phyloP scores from a whole-genome alignment of 2,113 vertebrate species.

The Notarius lentiginosus region DNA sequence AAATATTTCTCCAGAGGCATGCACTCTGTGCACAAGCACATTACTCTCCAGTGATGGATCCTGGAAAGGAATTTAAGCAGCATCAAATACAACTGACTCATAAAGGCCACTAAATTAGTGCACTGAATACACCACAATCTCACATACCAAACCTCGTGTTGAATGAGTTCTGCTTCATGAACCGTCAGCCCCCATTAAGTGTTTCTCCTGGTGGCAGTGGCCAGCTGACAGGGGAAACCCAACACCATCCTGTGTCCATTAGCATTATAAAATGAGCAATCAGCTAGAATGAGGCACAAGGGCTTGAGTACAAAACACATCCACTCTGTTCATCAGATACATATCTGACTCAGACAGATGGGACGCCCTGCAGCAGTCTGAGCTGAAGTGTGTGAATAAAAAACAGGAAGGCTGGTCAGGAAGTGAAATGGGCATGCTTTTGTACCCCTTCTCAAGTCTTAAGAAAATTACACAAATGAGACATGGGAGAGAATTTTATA shows the following conservation, averaged over 20 bases:
- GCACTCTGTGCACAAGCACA: not conserved
- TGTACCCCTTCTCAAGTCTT: not conserved
- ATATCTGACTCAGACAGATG: conserved; percentile 49
- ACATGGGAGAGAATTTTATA: not conserved
- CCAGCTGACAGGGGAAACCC: conserved; percentile 85
- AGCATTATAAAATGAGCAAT: conserved; percentile 91
- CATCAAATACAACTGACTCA: conserved; percentile 75
- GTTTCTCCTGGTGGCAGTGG: conserved; percentile 77
- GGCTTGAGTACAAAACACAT: conserved; percentile 77
- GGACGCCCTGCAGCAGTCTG: conserved; percentile 5
- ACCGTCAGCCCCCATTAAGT: conserved; percentile 86
- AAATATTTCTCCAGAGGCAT: not conserved
- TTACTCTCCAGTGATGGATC: conserved; percentile 68
- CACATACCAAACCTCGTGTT: conserved; percentile 82
- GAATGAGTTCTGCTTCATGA: conserved; percentile 83
- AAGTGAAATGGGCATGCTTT: not conserved
- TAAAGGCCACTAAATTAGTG: conserved; percentile 79
- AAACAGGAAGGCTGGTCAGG: not conserved
- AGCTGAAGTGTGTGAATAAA: conserved; percentile 6
- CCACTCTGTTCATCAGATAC: conserved; percentile 60
- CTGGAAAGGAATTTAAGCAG: conserved; percentile 73
- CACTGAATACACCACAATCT: conserved; percentile 78
- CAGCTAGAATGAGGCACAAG: conserved; percentile 81
- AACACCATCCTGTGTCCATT: conserved; percentile 81
- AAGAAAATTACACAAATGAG: not conserved